Evolutionary conservation across 2,797 vertebrate genomes (phyloP), one percentile per base, ranked within the genome.

Genomic region (Coregonus ussuriensis): DNA sequence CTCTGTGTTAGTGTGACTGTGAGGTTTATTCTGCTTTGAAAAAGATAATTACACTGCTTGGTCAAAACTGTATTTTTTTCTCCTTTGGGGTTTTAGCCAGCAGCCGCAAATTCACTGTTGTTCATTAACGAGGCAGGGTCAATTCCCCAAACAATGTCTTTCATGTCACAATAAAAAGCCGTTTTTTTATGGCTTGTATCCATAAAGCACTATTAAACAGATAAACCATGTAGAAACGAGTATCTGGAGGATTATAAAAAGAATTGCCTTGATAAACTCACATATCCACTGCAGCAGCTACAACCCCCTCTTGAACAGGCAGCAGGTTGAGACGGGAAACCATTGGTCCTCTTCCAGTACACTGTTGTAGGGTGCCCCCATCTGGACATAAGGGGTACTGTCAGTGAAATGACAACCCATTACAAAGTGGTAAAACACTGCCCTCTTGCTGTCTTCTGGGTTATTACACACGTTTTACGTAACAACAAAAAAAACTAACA

Each of bases 201-300:
- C 83, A 88, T 90, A 90, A 91, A 93, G 91, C 88, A 88, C 91
- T 93, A 92, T 93, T 92, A 91, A 91, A 92, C 86, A 92, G 91
- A 93, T 93, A 93, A 93, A 93, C 91, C 91, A 92, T 81, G n/a
- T 63, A 72, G 72, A 88, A 92, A 92, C 81, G 91, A 91, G 91
- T 89, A 89, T 91, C 92, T 84, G 81, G 91, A 93, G 92, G 89
- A 91, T 91, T 88, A 86, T 92, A 92, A 93, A 91, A 89, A 84
- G 89, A 92, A 93, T 90, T 94, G 93, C 91, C 91, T 93, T 92
- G 91, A 92, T 93, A 94, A 93, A 94, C 92, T 92, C 85, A 90
- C 91, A 90, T 89, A 91, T 90, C 88, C 88, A 62, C 4, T 18
- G n/a, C 21, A 63, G 81, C 68, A 75, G 88, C 84, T 89, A 89